These are phyloP conservation scores for Dipodomys merriami DNA, from an alignment of 2,113 vertebrate genomes.

Conservation along the genomic window DNA sequence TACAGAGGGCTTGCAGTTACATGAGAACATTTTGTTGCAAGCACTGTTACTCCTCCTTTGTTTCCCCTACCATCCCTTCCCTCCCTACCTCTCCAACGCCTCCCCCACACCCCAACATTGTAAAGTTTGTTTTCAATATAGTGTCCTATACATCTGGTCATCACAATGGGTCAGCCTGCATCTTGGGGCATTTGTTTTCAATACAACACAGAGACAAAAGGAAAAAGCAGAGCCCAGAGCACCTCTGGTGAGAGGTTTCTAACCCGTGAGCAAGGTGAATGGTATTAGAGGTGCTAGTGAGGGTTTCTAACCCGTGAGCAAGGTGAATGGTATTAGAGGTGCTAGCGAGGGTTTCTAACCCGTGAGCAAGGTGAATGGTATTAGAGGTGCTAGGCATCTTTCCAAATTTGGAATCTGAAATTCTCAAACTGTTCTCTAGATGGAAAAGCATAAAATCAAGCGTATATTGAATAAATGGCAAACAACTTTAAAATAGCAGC, in stretches of 20 bases:
- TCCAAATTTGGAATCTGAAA: background rate
- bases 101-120: too few species aligned
- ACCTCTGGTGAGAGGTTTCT: background rate
- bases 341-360: too few species aligned
- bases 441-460: background rate
- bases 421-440: constrained; percentile 1
- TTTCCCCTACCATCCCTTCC: too few species aligned
- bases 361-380: background rate
- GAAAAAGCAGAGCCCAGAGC: background rate
- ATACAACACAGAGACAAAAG: background rate
- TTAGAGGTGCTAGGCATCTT: background rate
- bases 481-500: constrained; percentile 17
- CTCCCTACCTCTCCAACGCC: too few species aligned
- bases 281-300: background rate
- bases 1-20: too few species aligned
- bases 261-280: background rate
- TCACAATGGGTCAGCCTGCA: too few species aligned
- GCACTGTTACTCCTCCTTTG: too few species aligned
- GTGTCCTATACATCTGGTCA: too few species aligned
- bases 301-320: background rate
- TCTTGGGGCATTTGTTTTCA: background rate
- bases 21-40: too few species aligned
- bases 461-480: background rate
- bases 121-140: too few species aligned
- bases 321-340: background rate